These are phyloP conservation scores for Medauroidea extradentata DNA, from an alignment of 1,140 invertebrate species.

Conservation along the genomic window DNA sequence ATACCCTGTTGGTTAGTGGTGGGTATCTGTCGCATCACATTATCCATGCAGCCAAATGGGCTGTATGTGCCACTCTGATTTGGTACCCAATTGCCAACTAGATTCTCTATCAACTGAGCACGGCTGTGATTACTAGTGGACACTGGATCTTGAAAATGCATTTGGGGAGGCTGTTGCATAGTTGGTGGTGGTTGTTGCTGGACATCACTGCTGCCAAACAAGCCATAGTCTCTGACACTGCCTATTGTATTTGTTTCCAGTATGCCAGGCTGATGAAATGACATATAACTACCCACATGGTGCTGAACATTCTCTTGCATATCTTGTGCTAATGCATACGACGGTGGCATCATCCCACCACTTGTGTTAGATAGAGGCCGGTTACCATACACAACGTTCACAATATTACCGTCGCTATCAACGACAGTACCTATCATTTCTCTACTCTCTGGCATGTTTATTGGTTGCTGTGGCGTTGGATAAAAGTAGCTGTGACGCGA, in stretches of 20 bases:
- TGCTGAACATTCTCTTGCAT: background rate
- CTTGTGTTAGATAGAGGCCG: constrained; percentile 31
- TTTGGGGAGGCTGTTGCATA: background rate
- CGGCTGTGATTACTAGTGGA: background rate
- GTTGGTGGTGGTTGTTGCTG: constrained; percentile 3
- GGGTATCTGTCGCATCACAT: background rate
- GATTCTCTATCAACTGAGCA: constrained; percentile 62
- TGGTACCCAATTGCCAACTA: constrained; percentile 75
- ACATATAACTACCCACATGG: constrained; percentile 8
- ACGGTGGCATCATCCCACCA: constrained; percentile 12
- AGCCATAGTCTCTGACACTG: constrained; percentile 38
- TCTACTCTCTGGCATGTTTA: constrained; percentile 35
- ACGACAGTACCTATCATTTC: constrained; percentile 44
- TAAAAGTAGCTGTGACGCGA: constrained; percentile 11
- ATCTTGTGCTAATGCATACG: constrained; percentile 3
- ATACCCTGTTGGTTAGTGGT: constrained; percentile 9
- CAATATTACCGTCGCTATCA: constrained; percentile 46
- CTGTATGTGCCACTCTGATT: constrained; percentile 77
- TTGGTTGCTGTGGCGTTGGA: constrained; percentile 9
- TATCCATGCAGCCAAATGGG: constrained; percentile 57
- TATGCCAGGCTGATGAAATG: constrained; percentile 7
- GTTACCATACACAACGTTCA: constrained; percentile 46
- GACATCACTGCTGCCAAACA: constrained; percentile 30
- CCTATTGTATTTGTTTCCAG: background rate
- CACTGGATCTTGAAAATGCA: constrained; percentile 27